These are phyloP conservation scores for Oasisia sp. DNA, from an alignment of 2,888 invertebrate species.

Conservation along the genomic window DNA sequence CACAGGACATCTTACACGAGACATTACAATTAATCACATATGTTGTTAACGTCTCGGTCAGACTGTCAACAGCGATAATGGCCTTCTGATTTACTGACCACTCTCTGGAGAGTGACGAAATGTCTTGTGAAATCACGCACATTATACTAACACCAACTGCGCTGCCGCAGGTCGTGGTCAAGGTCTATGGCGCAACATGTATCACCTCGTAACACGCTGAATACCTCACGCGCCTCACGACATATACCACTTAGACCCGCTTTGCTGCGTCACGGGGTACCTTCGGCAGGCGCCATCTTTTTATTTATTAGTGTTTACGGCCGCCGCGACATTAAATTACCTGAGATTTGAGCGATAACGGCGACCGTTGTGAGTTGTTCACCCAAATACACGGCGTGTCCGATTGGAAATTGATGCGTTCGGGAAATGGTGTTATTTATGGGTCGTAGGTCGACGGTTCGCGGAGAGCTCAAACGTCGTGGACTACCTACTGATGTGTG, in stretches of 20 bases:
- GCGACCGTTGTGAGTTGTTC: not conserved
- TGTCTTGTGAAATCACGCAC: not conserved
- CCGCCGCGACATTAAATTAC: not conserved
- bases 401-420: conserved; percentile 1
- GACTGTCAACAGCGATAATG: not conserved
- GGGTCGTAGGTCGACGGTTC: not conserved
- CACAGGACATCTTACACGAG: no score
- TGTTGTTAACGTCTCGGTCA: not conserved
- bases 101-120: not conserved
- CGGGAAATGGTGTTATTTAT: not conserved
- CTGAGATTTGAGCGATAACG: not conserved
- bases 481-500: not conserved
- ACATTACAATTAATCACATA: no score
- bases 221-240: not conserved
- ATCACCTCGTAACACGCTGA: not conserved
- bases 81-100: not conserved
- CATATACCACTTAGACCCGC: not conserved
- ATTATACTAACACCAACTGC: not conserved
- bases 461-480: not conserved
- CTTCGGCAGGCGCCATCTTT: not conserved
- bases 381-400: not conserved
- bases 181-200: not conserved
- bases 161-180: not conserved
- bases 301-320: not conserved
- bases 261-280: not conserved